Conservation (phyloP, 2,888 invertebrate genomes). For the Epirrhoe tristata region DNA sequence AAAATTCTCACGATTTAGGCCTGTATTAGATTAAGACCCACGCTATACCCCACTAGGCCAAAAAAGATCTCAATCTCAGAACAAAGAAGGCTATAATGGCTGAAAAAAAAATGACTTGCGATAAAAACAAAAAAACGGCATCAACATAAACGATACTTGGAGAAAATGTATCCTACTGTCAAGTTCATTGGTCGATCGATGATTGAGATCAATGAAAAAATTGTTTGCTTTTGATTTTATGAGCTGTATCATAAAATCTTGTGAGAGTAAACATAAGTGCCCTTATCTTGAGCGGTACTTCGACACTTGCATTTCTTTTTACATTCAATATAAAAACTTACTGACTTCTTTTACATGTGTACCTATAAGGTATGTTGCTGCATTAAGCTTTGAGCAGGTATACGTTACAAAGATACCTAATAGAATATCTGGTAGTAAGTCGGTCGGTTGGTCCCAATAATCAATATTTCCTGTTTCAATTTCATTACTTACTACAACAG, state of each 20-base stretch:
- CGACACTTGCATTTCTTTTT: not conserved
- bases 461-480: not conserved
- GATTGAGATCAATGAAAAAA: conserved; percentile 23
- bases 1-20: no score
- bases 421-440: not conserved
- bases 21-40: no score
- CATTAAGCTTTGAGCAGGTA: no score
- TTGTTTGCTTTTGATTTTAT: conserved; percentile 19
- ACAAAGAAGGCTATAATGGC: not conserved
- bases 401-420: not conserved
- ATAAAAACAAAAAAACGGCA: not conserved
- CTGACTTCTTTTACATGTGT: no score
- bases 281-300: not conserved
- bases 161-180: conserved; percentile 1
- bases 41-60: not conserved
- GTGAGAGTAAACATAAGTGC: conserved; percentile 6
- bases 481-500: not conserved
- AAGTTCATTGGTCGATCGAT: conserved; percentile 18
- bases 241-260: conserved; percentile 21
- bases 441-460: no score
- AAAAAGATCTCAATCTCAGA: not conserved
- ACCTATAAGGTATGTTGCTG: no score
- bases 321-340: not conserved
- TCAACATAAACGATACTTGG: not conserved
- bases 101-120: not conserved